Evolutionary conservation across 2,888 invertebrate species (phyloP).

Genomic region (Aporophyla lueneburgensis): DNA sequence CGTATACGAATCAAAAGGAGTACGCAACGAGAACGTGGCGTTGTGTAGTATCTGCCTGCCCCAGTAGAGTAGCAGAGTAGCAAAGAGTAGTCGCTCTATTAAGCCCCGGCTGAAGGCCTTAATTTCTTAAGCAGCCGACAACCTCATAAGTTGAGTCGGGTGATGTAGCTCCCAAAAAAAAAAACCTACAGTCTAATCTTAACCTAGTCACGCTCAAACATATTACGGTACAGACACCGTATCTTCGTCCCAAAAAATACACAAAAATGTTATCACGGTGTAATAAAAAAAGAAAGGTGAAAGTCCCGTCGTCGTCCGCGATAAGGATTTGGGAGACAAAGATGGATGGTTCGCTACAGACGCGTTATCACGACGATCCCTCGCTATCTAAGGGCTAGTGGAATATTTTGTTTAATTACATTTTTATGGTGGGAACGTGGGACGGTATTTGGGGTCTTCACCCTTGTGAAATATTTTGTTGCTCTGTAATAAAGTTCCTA

Average conservation of each 20-base stretch:
- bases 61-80: too few relatives aligned
- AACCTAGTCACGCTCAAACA: conserved; percentile 29
- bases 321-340: conserved; percentile 77
- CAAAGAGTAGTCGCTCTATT: too few relatives aligned
- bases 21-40: too few relatives aligned
- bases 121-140: too few relatives aligned
- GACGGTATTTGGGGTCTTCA: conserved; percentile 44
- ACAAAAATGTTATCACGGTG: conserved; percentile 56
- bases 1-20: too few relatives aligned
- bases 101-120: too few relatives aligned
- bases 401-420: conserved; percentile 67
- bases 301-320: conserved; percentile 61
- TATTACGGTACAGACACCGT: conserved; percentile 25
- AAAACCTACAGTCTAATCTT: not conserved
- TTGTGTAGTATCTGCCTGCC: too few relatives aligned
- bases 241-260: conserved; percentile 46
- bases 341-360: conserved; percentile 75
- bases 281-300: conserved; percentile 62
- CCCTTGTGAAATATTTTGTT: conserved; percentile 35
- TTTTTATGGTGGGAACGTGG: conserved; percentile 58
- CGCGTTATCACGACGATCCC: conserved; percentile 66
- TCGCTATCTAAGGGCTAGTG: conserved; percentile 55
- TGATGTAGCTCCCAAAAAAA: too few relatives aligned
- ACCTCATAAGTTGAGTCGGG: not conserved
- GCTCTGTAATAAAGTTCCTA: conserved; percentile 15